These are phyloP conservation scores for Mycteria americana DNA, from an alignment of 2,797 vertebrate genomes.

Conservation along the genomic window DNA sequence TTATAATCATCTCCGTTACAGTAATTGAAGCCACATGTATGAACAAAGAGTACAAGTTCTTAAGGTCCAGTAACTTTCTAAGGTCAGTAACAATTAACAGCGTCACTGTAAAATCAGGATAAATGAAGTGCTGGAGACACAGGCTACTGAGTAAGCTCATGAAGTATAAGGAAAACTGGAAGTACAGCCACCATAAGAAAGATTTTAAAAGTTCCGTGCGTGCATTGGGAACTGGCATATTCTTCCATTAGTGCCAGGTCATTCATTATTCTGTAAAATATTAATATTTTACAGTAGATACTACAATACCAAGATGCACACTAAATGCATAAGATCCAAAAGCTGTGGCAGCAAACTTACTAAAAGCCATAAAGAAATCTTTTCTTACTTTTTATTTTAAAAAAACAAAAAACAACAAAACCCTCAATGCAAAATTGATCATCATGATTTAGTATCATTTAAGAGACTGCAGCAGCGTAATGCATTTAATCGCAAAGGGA, in stretches of 20 bases:
- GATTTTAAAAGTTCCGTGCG: background rate
- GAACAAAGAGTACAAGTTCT: background rate
- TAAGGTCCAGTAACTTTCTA: background rate
- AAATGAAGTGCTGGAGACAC: background rate
- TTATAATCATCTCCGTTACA: background rate
- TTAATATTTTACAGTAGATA: background rate
- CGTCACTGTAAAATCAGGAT: background rate
- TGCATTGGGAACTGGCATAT: background rate
- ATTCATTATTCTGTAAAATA: background rate
- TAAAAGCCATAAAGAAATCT: background rate
- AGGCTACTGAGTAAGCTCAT: background rate
- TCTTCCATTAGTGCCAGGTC: background rate
- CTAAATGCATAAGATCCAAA: background rate
- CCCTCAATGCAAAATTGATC: background rate
- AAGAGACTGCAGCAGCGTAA: background rate
- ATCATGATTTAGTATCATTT: background rate
- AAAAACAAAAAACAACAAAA: background rate
- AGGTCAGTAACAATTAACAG: background rate
- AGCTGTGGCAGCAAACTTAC: background rate
- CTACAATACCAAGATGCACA: background rate
- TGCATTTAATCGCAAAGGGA: background rate
- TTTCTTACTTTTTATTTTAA: background rate
- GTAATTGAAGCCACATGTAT: background rate
- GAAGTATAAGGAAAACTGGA: background rate
- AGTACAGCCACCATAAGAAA: background rate